These are phyloP conservation scores for Drosophila eohydei DNA, from an alignment of 2,888 invertebrate genomes.

Conservation along the genomic window DNA sequence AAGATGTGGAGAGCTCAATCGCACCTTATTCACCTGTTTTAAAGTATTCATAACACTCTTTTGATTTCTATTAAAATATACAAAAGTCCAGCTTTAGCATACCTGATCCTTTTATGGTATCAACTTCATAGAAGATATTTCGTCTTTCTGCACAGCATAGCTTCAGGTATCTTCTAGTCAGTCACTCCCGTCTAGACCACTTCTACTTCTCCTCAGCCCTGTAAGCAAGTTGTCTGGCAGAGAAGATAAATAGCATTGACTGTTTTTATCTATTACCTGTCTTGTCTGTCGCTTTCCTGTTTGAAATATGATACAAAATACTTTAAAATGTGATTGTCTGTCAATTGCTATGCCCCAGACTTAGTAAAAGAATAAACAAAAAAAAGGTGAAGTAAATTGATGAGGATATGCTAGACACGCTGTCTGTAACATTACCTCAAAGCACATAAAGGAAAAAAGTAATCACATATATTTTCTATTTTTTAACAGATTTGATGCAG, in stretches of 20 bases:
- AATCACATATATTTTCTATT: background rate
- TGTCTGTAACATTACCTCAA: background rate
- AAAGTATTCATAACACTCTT: too few species aligned
- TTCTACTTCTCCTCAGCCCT: background rate
- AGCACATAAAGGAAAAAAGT: background rate
- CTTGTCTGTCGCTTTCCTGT: background rate
- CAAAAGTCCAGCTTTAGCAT: too few species aligned
- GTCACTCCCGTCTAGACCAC: background rate
- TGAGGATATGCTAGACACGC: background rate
- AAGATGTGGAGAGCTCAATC: too few species aligned
- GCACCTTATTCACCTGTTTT: too few species aligned
- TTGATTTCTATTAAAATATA: too few species aligned
- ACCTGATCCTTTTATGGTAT: too few species aligned
- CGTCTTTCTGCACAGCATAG: too few species aligned
- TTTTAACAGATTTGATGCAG: constrained; percentile 25
- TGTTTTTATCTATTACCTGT: constrained; percentile 24
- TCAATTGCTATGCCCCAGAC: background rate
- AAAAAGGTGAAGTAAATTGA: background rate
- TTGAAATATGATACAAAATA: constrained; percentile 11
- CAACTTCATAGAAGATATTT: too few species aligned
- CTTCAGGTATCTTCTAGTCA: background rate
- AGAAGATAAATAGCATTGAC: constrained; percentile 13
- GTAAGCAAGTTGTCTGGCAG: background rate
- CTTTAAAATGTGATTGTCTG: constrained; percentile 1
- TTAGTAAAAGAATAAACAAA: background rate